Percentiles rank a stretch among this genome's conserved stretches.
phyloP scores from a whole-genome alignment of 2,888 invertebrate genomes.

The Craniophora ligustri region DNA sequence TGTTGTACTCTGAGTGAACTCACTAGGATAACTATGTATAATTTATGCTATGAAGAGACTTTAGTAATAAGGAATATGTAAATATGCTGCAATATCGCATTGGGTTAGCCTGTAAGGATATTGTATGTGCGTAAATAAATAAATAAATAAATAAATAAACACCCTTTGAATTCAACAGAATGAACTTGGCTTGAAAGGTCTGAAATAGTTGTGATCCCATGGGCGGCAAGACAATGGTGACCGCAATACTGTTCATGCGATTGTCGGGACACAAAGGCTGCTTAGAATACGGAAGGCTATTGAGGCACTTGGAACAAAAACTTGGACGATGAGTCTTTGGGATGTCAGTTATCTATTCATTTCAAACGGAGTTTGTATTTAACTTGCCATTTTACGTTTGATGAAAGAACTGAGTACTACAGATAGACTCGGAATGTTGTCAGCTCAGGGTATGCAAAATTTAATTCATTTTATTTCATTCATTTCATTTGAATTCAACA shows the following conservation, averaged over 20 bases:
- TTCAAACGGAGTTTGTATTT: background rate
- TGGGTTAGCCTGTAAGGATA: no score
- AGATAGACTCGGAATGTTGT: no score
- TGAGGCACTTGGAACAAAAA: constrained; percentile 15
- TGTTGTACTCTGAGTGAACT: background rate
- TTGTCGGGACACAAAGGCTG: constrained; percentile 25
- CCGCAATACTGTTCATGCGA: constrained; percentile 10
- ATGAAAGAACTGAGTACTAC: no score
- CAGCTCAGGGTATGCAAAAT: no score
- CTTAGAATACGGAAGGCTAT: constrained; percentile 12
- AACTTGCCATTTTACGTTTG: background rate
- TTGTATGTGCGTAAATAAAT: background rate
- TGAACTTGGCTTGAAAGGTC: constrained; percentile 14
- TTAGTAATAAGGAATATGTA: no score
- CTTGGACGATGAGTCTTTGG: constrained; percentile 7
- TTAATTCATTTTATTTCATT: no score
- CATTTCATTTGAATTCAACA: no score
- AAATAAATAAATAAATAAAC: constrained; percentile 18
- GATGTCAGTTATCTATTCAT: background rate
- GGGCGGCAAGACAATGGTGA: constrained; percentile 15
- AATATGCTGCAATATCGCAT: no score
- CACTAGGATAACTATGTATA: background rate
- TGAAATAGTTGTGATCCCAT: constrained; percentile 28
- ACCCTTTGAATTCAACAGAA: constrained; percentile 22
- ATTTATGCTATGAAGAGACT: no score